These are phyloP conservation scores for Siderastrea siderea DNA, from an alignment of 92 coral and sea anemone genomes.

Conservation along the genomic window DNA sequence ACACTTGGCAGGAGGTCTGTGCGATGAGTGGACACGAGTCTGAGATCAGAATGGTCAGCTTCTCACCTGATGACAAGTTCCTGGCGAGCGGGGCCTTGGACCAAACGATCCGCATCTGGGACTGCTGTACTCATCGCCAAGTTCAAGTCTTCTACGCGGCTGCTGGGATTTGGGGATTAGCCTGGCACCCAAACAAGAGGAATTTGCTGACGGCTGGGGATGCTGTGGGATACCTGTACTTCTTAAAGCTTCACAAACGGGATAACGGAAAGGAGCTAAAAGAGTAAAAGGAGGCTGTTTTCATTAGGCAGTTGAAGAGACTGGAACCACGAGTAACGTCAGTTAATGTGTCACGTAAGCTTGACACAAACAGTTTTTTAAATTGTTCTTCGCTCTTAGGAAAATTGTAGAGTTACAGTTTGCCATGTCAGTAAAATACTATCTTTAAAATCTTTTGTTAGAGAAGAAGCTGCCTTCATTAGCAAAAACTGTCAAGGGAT, in stretches of 20 bases:
- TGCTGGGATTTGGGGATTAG: conserved; percentile 74
- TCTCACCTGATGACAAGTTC: conserved; percentile 66
- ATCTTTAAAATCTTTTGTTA: no score
- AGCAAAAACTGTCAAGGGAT: no score
- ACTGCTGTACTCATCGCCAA: conserved; percentile 55
- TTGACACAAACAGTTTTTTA: no score
- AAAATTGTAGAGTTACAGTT: no score
- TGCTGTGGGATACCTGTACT: conserved; percentile 74
- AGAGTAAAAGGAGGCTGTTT: background rate
- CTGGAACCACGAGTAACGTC: background rate
- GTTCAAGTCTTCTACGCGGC: conserved; percentile 75
- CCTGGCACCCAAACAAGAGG: conserved; percentile 59
- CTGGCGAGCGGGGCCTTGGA: conserved; percentile 80
- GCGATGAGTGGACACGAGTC: conserved; percentile 64
- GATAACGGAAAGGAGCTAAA: background rate
- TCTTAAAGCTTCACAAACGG: conserved; percentile 48
- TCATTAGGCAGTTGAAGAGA: background rate
- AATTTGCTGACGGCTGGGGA: conserved; percentile 72
- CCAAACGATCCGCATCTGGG: conserved; percentile 77
- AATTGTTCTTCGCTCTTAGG: no score
- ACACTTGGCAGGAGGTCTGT: conserved; percentile 36
- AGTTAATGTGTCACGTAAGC: background rate
- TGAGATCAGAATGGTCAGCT: conserved; percentile 75
- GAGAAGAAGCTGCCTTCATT: no score
- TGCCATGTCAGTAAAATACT: no score